These are phyloP conservation scores for Pristionchus mayeri DNA, from an alignment of 2,888 invertebrate species.

Conservation along the genomic window DNA sequence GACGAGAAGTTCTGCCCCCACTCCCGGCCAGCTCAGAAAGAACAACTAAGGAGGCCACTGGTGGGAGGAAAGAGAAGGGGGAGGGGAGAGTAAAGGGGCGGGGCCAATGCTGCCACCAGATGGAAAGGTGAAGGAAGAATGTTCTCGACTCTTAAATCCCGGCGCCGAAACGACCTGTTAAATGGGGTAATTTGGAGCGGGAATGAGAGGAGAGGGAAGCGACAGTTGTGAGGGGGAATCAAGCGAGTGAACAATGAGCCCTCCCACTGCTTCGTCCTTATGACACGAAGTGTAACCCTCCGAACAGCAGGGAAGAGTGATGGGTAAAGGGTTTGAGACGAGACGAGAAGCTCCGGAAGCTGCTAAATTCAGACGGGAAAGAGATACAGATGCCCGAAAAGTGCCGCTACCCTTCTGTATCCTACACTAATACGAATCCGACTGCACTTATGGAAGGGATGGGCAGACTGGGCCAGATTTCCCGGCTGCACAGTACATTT, in stretches of 20 bases:
- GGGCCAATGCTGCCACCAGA: constrained; percentile 44
- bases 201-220: not conserved
- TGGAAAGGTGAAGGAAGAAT: not conserved
- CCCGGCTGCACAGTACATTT: not conserved
- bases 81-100: constrained; percentile 51
- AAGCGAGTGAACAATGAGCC: constrained; percentile 9
- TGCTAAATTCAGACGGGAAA: not conserved
- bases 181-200: constrained; percentile 15
- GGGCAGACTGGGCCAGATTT: not conserved
- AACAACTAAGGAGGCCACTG: not conserved
- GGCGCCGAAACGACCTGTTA: not conserved
- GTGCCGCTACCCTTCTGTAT: constrained; percentile 28
- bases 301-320: constrained; percentile 29
- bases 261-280: not conserved
- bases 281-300: not conserved
- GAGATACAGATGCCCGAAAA: not conserved
- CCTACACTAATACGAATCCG: not conserved
- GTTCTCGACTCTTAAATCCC: constrained; percentile 8
- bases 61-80: not conserved
- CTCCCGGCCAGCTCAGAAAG: not conserved
- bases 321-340: not conserved
- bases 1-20: not conserved
- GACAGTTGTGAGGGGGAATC: not conserved
- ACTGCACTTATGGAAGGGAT: not conserved
- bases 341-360: not conserved